Conservation (phyloP, 53 echinoderm and acorn worm genomes). For the Holothuria scabra region DNA sequence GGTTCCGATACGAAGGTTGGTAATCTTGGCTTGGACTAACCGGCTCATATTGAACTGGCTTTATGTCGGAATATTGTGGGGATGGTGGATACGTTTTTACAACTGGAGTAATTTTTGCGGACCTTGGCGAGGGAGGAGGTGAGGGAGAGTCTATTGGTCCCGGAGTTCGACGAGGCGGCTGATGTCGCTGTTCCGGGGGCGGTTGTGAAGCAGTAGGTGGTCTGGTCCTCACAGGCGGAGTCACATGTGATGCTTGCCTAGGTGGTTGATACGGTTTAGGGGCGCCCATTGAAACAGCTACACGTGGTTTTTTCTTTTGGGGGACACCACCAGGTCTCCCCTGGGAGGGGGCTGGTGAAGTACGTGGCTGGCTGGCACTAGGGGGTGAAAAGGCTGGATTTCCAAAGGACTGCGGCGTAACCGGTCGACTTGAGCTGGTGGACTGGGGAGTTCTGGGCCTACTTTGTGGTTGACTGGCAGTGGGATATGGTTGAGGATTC, state of each 20-base stretch:
- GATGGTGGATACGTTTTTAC: too few relatives aligned
- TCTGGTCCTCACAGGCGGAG: background rate
- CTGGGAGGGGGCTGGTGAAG: constrained; percentile 17
- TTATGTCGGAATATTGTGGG: too few relatives aligned
- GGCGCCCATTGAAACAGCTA: constrained; percentile 31
- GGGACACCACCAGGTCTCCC: constrained; percentile 7
- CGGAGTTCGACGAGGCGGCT: background rate
- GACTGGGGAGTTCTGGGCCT: constrained; percentile 19
- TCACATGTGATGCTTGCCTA: constrained; percentile 29
- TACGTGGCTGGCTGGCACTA: constrained; percentile 35
- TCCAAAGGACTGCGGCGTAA: background rate
- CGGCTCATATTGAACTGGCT: too few relatives aligned
- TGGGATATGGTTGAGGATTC: constrained; percentile 25
- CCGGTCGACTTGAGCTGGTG: background rate
- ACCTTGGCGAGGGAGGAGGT: background rate
- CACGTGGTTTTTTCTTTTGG: constrained; percentile 18
- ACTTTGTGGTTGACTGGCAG: constrained; percentile 27
- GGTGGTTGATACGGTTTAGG: constrained; percentile 33
- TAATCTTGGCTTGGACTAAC: too few relatives aligned
- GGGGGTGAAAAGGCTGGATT: background rate
- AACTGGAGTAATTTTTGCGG: too few relatives aligned
- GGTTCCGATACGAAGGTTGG: background rate
- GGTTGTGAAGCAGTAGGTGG: constrained; percentile 42
- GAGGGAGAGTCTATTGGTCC: background rate
- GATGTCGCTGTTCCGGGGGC: background rate